Base-by-base conservation (phyloP, 2,888 invertebrate species). In the Carpatolechia fugitivella region DNA sequence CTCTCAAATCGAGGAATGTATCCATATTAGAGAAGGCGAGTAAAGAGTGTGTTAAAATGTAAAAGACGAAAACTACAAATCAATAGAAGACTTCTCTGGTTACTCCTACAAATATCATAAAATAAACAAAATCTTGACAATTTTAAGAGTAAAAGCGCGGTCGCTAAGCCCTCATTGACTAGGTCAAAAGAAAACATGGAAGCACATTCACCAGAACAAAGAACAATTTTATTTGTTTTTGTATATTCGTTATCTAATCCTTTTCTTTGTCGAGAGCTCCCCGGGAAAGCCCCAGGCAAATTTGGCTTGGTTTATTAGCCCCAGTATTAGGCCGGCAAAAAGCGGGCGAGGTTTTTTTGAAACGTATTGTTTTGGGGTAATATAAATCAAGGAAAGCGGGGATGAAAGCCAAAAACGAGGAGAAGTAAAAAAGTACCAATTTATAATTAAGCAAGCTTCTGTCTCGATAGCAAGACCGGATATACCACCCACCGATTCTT, bases 241-340 rank as follows among this genome's bases (percentile, higher is more conserved):
- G 66, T 70, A 64, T 67, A 72, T 72, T 72, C 64, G 68, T 74
- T 76, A 72, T 72, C 68, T 72, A 70, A 74, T 68, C 66, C 67
- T 60, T 64, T 44, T 67, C 67, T 72, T 76, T 75, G 70, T 74
- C 61, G 60, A 62, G 62, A 57, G 57, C 59, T 66, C 66, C 64
- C 64, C 63, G 63, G 59, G 57, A 63, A 59, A 67, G 67, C 73
- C 66, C 60, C 63, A 55, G 69, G 75, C 72, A 66, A 73, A 72
- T 72, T 74, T 63, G 59, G 61, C 65, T 69, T 66, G 60, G 58
- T 68, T 69, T 68, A 65, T 68, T 69, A 59, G 59, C 59, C 58
- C 56, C 60, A 60, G 65, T 67, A 66, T 58, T 60, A 60, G 56
- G 50, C 54, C 59, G 62, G 62, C 57, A 60, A 62, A 70, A 66